These are phyloP conservation scores for Phalacrocorax aristotelis DNA, from an alignment of 2,113 vertebrate genomes.

Conservation along the genomic window DNA sequence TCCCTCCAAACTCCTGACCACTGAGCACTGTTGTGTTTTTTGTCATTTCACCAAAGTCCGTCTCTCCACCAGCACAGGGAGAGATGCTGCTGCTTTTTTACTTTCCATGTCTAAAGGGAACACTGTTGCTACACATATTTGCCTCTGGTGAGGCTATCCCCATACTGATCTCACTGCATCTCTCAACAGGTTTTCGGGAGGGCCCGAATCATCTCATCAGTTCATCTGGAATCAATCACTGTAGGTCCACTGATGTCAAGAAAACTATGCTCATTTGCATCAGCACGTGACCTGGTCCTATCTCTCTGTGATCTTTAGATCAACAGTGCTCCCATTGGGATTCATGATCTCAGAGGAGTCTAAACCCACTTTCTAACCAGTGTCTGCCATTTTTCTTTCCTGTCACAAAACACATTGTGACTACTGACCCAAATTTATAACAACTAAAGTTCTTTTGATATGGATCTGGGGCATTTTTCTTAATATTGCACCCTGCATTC, in stretches of 20 bases:
- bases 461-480: background rate
- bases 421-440: background rate
- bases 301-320: slow-evolving; percentile 32
- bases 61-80: background rate
- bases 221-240: slow-evolving; percentile 67
- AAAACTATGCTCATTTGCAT: slow-evolving; percentile 61
- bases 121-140: accelerated
- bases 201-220: slow-evolving; percentile 4
- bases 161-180: background rate
- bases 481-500: background rate
- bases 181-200: slow-evolving; percentile 51
- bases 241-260: slow-evolving; percentile 29
- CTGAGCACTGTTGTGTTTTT: background rate
- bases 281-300: slow-evolving; percentile 25
- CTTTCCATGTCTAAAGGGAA: background rate
- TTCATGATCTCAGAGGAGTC: background rate
- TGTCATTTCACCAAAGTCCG: background rate
- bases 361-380: background rate
- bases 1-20: background rate
- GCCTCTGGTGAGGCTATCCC: background rate
- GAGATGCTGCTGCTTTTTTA: background rate
- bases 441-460: background rate
- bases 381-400: background rate
- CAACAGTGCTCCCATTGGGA: background rate
- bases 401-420: background rate